phyloP scores from a whole-genome alignment of 1,140 invertebrate genomes.

The Drosophila arawakana region DNA sequence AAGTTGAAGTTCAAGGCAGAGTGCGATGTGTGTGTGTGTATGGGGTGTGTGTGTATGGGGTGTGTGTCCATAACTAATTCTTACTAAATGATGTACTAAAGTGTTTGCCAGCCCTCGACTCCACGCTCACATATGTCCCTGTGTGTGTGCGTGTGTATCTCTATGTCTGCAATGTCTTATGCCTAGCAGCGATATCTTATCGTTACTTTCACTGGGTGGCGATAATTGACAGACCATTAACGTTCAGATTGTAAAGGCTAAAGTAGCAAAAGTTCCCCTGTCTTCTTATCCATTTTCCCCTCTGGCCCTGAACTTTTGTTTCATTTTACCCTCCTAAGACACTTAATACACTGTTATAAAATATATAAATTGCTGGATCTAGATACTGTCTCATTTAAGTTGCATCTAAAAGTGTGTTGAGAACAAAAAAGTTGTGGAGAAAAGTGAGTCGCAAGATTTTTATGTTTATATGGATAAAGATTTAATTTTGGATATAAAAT shows the following conservation, averaged over 20 bases:
- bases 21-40: conserved; percentile 58
- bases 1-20: background rate
- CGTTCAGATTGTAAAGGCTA: conserved; percentile 77
- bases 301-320: background rate
- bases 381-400: too few species aligned
- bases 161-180: conserved; percentile 46
- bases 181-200: conserved; percentile 74
- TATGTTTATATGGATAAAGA: too few species aligned
- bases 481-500: too few species aligned
- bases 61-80: conserved; percentile 80
- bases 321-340: too few species aligned
- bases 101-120: conserved; percentile 58
- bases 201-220: conserved; percentile 81
- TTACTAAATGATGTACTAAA: conserved; percentile 81
- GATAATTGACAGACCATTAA: conserved; percentile 83
- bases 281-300: background rate
- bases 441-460: too few species aligned
- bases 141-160: conserved; percentile 1
- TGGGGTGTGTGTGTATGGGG: conserved; percentile 2
- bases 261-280: conserved; percentile 44
- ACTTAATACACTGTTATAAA: too few species aligned
- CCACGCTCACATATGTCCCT: conserved; percentile 10
- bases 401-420: too few species aligned
- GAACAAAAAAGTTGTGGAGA: too few species aligned
- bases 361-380: too few species aligned